Base-by-base conservation (phyloP, 2,797 vertebrate genomes). In the Galagoides demidoff region DNA sequence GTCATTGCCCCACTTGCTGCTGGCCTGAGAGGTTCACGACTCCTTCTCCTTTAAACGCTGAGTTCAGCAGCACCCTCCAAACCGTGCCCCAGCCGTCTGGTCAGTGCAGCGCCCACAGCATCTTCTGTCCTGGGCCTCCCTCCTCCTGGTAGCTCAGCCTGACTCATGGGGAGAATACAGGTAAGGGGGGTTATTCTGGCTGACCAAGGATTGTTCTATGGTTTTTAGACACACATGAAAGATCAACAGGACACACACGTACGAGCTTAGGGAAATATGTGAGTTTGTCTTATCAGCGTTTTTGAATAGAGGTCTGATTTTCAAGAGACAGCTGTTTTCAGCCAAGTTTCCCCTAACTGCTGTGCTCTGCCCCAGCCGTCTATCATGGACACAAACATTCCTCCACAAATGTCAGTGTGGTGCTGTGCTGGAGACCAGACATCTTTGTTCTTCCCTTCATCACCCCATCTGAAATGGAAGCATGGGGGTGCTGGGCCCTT, bases 381-480 rank as follows among this genome's bases (percentile, higher is more conserved):
- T 31, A 61, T 83, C 66, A n/a, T 45, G 1, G 57, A 27, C 2
- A 64, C 23, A 83, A 17, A 87, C 81, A 1, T 0, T 4, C 31
- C 74, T 96, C 81, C 43, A 57, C 45, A 94, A 64, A 77, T 1
- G 91, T 31, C 52, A 85, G 20, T 66, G 63, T 61, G 23, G 81
- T 96, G 87, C 76, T 23, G 86, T 55, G 63, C 83, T 49, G 85
- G 61, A 92, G 63, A 92, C 34, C 73, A 86, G 87, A 89, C 14
- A 83, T 2, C 39, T 96, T 97, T 14, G 45, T 55, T 59, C 82
- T 59, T 70, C 82, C 37, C 37, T 90, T 95, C 85, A 4, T 23
- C 0, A 0, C 34, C 34, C 93, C 37, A 84, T 61, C 81, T 96
- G 59, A 85, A 90, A 73, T 9, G 49, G 37, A 91, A 97, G 37